phyloP scores from a whole-genome alignment of 2,113 vertebrate species.

The Cyphomyrus plagiostoma region DNA sequence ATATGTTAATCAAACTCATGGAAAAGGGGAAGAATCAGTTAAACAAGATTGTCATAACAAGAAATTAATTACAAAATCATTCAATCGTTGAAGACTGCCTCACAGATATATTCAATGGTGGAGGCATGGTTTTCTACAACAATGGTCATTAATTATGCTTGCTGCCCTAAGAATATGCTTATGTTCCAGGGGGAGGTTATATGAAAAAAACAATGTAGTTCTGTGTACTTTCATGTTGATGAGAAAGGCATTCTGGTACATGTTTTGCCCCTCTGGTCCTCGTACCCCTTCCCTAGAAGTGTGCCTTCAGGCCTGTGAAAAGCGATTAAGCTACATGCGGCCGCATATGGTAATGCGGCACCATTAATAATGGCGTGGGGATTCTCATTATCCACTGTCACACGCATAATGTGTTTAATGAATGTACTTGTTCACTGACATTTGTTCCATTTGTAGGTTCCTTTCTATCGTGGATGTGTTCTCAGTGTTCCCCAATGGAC shows the following conservation, averaged over 20 bases:
- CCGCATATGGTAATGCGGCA: not conserved
- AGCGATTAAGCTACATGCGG: not conserved
- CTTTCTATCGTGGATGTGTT: not conserved
- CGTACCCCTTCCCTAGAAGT: not conserved
- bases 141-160: not conserved
- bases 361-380: not conserved
- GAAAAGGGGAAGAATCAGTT: not conserved
- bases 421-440: conserved; percentile 10
- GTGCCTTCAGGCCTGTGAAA: not conserved
- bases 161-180: not conserved
- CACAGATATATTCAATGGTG: not conserved
- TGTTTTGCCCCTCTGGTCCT: not conserved
- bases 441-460: not conserved
- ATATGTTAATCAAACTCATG: not conserved
- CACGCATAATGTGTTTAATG: conserved; percentile 12
- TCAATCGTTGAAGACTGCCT: not conserved
- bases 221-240: not conserved
- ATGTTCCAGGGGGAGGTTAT: not conserved
- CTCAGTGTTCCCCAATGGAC: not conserved
- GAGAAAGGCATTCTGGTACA: not conserved
- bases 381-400: conserved; percentile 8
- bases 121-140: not conserved
- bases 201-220: not conserved
- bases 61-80: conserved; percentile 8
- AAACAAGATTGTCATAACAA: not conserved